Base-by-base conservation (phyloP, 2,797 vertebrate species). In the Sebastes kiyomatsui region DNA sequence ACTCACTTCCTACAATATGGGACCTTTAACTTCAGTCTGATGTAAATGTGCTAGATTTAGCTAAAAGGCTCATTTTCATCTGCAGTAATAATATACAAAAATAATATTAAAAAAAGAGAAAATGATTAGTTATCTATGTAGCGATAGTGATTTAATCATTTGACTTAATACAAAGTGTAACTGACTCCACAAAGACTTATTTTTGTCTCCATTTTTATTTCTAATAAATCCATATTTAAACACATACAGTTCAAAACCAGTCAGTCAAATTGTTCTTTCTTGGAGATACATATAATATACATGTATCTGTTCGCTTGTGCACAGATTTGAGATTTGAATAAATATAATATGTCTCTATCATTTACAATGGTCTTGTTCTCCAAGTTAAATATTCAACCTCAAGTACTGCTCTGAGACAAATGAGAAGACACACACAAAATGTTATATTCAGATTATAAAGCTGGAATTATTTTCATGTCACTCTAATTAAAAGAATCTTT, bases 301-400 rank as follows among this genome's bases (percentile, higher is more conserved):
- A 46, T 75, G 4, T 16, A 42, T 46, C 25, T 49, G 49, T 35
- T 33, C 1, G 2, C 42, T 35, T 33, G 3, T 71, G n/a, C 28
- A 67, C 55, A 76, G 7, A 20, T 83, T 72, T 7, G 0, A 67
- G 28, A 71, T 58, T n/a, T 83, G 54, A 90, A 93, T 88, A 90
- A 92, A 91, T 89, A 93, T 46, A 78, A 74, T 67, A 76, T 81
- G 18, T 79, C 16, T 81, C 67, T 77, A 77, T 87, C 8, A 55
- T 67, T 58, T n/a, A 84, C 75, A 84, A 1, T 18, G 18, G 16
- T 71, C 16, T 69, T 35, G 38, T 74, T 32, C 20, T 65, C 81
- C 65, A 88, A 75, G 42, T 79, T 71, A 60, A 38, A 71, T 58
- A 46, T 88, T 77, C 38, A 35, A 58, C 58, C 62, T 70, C 1